Evolutionary conservation across 2,888 invertebrate species (phyloP).

Genomic region (Synanthedon formicaeformis): DNA sequence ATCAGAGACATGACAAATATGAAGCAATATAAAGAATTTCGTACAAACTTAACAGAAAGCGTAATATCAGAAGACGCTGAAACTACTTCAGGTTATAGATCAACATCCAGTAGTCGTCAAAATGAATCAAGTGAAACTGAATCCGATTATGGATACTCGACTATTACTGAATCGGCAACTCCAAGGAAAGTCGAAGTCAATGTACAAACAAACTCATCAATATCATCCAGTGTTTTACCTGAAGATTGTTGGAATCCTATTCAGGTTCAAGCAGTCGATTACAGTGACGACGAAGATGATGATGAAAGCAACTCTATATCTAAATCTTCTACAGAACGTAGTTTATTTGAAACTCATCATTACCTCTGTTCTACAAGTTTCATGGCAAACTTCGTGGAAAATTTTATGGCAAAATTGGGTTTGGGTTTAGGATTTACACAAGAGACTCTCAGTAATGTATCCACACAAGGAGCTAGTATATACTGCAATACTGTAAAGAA

Average conservation of each 20-base stretch:
- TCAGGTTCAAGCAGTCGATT: slow-evolving; percentile 43
- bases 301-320: slow-evolving; percentile 27
- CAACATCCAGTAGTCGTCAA: slow-evolving; percentile 54
- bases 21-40: slow-evolving; percentile 9
- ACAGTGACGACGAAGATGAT: slow-evolving; percentile 52
- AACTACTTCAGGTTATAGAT: slow-evolving; percentile 69
- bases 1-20: background rate
- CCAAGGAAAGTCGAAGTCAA: slow-evolving; percentile 67
- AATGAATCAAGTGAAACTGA: slow-evolving; percentile 64
- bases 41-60: slow-evolving; percentile 20
- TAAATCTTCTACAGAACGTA: slow-evolving; percentile 34
- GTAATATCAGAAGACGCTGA: slow-evolving; percentile 50
- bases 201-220: slow-evolving; percentile 36
- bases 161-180: slow-evolving; percentile 71
- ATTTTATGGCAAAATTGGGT: slow-evolving; percentile 73
- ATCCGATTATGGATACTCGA: slow-evolving; percentile 74
- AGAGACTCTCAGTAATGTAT: slow-evolving; percentile 63
- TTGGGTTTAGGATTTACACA: slow-evolving; percentile 68
- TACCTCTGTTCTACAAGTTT: slow-evolving; percentile 76
- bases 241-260: slow-evolving; percentile 61
- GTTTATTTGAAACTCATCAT: slow-evolving; percentile 52
- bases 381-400: slow-evolving; percentile 76
- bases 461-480: slow-evolving; percentile 75
- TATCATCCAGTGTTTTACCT: slow-evolving; percentile 61
- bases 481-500: slow-evolving; percentile 68